phyloP scores from a whole-genome alignment of 2,113 vertebrate genomes.

The Atractosteus spatula region DNA sequence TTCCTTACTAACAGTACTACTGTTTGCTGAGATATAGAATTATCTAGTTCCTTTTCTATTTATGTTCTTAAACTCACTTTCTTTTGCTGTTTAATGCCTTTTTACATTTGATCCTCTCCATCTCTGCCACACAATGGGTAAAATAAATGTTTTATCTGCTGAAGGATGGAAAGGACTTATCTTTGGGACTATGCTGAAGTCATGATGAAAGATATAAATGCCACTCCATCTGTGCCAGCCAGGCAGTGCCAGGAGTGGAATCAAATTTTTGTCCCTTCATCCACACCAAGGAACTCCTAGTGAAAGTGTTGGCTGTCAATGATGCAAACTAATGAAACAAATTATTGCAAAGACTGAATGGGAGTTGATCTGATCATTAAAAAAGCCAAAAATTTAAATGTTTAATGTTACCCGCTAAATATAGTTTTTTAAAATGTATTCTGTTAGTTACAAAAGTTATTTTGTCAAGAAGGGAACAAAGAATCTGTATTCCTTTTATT shows the following conservation, averaged over 20 bases:
- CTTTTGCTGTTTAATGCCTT: background rate
- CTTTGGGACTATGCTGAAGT: background rate
- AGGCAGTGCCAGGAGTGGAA: background rate
- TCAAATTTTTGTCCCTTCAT: background rate
- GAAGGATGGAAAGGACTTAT: background rate
- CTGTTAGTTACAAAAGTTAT: too few species aligned
- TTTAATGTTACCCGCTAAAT: too few species aligned
- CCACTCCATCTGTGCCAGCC: background rate
- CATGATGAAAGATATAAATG: constrained; percentile 1
- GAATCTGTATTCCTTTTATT: too few species aligned
- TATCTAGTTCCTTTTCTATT: background rate
- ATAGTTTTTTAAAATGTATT: too few species aligned
- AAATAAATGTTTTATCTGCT: background rate
- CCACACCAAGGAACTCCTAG: background rate
- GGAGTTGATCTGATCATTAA: too few species aligned
- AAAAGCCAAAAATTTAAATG: too few species aligned
- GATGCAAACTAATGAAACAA: too few species aligned
- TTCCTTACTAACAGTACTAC: background rate
- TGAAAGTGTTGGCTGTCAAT: too few species aligned
- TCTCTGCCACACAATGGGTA: background rate
- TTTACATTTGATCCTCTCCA: background rate
- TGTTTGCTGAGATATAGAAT: background rate
- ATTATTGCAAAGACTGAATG: too few species aligned
- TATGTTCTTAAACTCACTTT: background rate
- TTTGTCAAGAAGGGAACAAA: too few species aligned